Percentiles rank a stretch among this genome's conserved stretches.
These are phyloP conservation scores for Nephrotoma appendiculata DNA, from an alignment of 2,888 invertebrate species.

Conservation along the genomic window DNA sequence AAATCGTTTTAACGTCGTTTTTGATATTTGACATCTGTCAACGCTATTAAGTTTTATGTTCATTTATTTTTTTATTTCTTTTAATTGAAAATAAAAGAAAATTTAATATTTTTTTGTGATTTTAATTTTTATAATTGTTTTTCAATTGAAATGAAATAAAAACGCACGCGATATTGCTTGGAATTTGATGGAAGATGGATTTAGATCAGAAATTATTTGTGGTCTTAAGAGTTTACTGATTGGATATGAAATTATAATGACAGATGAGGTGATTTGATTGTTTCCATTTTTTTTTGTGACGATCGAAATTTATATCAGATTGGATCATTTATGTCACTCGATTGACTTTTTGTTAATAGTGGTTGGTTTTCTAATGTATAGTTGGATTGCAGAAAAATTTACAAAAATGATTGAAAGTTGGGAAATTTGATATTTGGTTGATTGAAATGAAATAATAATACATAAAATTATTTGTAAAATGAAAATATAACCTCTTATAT, in stretches of 20 bases:
- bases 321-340: background rate
- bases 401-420: background rate
- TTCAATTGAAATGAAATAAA: background rate
- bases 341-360: background rate
- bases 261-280: background rate
- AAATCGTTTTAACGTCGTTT: background rate
- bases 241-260: background rate
- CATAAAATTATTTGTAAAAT: background rate
- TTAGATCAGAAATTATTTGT: background rate
- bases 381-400: background rate
- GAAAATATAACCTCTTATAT: background rate
- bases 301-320: background rate
- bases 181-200: background rate
- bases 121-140: background rate
- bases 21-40: background rate
- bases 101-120: background rate
- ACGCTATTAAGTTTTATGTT: background rate
- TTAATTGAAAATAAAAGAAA: background rate
- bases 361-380: background rate
- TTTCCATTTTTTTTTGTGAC: background rate
- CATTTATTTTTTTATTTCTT: background rate
- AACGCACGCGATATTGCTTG: background rate
- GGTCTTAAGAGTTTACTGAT: background rate
- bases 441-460: background rate
- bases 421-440: background rate